Percentiles rank a stretch among this genome's conserved stretches.
phyloP scores from a whole-genome alignment of 2,113 vertebrate species.

The Hyperopisus bebe region DNA sequence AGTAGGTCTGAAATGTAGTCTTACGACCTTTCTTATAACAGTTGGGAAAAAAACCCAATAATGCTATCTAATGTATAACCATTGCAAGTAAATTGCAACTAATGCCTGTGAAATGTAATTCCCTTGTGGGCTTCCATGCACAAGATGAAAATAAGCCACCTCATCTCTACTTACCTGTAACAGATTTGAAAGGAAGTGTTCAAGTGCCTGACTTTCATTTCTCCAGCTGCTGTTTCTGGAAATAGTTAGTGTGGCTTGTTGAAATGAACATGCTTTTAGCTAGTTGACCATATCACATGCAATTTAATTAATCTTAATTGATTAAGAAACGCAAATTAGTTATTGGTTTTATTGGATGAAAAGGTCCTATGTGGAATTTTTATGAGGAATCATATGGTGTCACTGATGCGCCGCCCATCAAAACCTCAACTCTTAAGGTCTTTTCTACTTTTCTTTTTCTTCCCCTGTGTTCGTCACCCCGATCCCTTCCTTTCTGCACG shows the following conservation, averaged over 20 bases:
- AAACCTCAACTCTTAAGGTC: neutral
- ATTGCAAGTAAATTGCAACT: neutral
- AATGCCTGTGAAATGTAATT: neutral
- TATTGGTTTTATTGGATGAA: neutral
- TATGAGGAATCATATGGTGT: neutral
- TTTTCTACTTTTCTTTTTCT: constrained; percentile 12
- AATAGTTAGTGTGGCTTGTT: neutral
- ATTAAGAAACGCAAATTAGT: neutral
- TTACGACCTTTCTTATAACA: neutral
- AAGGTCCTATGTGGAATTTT: neutral
- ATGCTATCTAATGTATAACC: neutral
- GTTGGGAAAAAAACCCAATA: neutral
- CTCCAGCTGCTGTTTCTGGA: neutral
- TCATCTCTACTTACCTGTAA: neutral
- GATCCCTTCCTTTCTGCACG: constrained; percentile 14
- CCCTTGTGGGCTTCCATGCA: neutral
- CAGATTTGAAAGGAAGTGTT: neutral
- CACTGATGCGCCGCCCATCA: neutral
- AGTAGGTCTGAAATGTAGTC: neutral
- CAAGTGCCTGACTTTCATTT: neutral
- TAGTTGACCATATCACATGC: neutral
- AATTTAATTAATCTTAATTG: neutral
- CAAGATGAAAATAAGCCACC: neutral
- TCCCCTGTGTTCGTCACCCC: constrained; percentile 11
- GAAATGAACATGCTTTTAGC: neutral